Evolutionary conservation across 2,888 invertebrate species (phyloP).

Genomic region (Terebella lapidaria): DNA sequence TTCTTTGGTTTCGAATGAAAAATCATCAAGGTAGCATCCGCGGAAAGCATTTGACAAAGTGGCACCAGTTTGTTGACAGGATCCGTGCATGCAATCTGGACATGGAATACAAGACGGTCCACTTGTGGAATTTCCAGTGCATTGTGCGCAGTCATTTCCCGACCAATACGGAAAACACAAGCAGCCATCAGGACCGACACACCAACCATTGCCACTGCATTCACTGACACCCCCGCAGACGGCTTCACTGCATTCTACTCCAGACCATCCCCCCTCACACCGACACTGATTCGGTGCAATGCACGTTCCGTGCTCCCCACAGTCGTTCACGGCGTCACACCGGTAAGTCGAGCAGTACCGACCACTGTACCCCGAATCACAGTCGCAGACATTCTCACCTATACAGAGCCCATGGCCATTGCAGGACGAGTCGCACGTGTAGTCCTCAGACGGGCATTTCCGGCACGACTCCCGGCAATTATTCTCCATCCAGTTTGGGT

Average conservation of each 20-base stretch:
- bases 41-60: no score
- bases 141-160: no score
- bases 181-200: slow-evolving; percentile 6
- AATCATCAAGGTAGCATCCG: no score
- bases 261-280: slow-evolving; percentile 4
- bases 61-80: no score
- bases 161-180: no score
- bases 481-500: slow-evolving; percentile 19
- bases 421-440: neutral
- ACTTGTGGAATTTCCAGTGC: no score
- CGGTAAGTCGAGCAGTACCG: neutral
- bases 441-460: slow-evolving; percentile 1
- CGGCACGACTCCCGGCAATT: slow-evolving; percentile 15
- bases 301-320: neutral
- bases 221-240: slow-evolving; percentile 1
- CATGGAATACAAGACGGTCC: no score
- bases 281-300: neutral
- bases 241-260: neutral
- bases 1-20: no score
- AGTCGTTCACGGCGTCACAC: neutral
- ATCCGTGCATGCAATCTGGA: no score
- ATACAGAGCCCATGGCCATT: neutral
- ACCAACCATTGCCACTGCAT: slow-evolving; percentile 7
- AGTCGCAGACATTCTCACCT: neutral
- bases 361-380: neutral